phyloP scores from a whole-genome alignment of 1,140 invertebrate genomes.

The Dendrolimus kikuchii region DNA sequence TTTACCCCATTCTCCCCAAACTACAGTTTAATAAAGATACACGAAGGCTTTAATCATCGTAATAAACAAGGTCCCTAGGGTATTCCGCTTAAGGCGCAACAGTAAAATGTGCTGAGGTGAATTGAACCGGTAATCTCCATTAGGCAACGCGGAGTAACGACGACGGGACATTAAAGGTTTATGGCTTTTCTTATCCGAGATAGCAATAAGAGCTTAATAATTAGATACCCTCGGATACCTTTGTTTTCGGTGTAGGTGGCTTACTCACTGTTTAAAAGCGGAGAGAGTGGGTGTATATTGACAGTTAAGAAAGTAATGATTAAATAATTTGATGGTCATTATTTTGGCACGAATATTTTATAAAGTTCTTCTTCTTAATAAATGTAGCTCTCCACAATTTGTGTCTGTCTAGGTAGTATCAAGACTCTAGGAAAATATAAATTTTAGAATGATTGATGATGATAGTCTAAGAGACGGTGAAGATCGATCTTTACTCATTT shows the following conservation, averaged over 20 bases:
- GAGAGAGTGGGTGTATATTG: no score
- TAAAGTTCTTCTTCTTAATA: no score
- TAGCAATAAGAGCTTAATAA: conserved; percentile 4
- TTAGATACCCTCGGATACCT: not conserved
- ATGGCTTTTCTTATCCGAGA: not conserved
- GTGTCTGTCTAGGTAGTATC: no score
- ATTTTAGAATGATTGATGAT: no score
- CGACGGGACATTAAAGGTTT: conserved; percentile 1
- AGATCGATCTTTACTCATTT: no score
- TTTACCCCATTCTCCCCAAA: not conserved
- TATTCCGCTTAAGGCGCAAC: not conserved
- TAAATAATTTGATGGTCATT: no score
- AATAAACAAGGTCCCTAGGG: conserved; percentile 2
- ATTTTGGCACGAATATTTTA: no score
- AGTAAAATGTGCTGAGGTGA: conserved; percentile 4
- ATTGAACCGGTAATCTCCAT: conserved; percentile 3
- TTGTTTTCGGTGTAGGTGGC: not conserved
- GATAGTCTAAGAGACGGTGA: no score
- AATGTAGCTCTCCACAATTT: no score
- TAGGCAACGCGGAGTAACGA: not conserved
- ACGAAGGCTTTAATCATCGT: conserved; percentile 2
- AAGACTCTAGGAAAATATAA: no score
- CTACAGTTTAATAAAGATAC: conserved; percentile 3
- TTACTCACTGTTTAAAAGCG: not conserved
- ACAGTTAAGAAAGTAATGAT: no score